phyloP scores from a whole-genome alignment of 2,113 vertebrate genomes.

The Agapornis roseicollis region DNA sequence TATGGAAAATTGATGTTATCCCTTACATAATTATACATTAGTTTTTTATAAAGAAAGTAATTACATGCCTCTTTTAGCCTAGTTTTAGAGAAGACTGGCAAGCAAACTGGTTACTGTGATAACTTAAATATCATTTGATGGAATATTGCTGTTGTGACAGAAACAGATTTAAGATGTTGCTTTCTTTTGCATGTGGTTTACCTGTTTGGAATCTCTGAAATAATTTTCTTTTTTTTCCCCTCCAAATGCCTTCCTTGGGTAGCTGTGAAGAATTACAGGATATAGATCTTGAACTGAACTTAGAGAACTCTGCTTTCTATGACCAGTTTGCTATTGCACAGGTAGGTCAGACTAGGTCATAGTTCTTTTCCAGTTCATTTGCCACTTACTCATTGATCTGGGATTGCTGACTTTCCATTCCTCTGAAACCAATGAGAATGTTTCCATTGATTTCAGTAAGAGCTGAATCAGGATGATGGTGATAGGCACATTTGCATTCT shows the following conservation, averaged over 20 bases:
- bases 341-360: conserved; percentile 69
- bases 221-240: background rate
- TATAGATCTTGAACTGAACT: conserved; percentile 87
- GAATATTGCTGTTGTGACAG: background rate
- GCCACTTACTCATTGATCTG: background rate
- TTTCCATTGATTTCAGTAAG: conserved; percentile 15
- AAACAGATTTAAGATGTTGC: background rate
- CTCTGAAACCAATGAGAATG: background rate
- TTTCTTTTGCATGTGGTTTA: background rate
- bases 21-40: background rate
- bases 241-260: background rate
- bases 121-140: background rate
- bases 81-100: background rate
- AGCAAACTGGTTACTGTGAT: background rate
- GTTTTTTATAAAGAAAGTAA: background rate
- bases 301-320: conserved; percentile 94
- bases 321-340: conserved; percentile 95
- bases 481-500: background rate
- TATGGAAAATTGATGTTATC: background rate
- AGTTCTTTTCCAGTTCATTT: background rate
- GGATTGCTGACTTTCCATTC: background rate
- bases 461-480: background rate
- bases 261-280: conserved; percentile 95
- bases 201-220: background rate
- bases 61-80: background rate